phyloP scores from a whole-genome alignment of 1,140 invertebrate species.

The Scaptomyza montana region DNA sequence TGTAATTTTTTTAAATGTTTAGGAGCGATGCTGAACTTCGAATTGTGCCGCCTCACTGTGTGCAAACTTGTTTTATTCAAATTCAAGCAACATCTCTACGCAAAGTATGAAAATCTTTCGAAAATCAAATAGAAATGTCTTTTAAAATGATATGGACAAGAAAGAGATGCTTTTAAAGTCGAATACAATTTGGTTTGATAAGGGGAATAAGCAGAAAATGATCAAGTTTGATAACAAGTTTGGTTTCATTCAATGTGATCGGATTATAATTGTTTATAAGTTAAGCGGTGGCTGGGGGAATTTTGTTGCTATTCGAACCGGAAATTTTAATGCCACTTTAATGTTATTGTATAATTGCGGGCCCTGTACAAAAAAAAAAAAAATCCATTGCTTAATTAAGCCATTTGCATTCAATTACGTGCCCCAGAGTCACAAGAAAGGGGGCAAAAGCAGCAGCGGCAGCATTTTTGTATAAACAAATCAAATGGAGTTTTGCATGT shows the following conservation, averaged over 20 bases:
- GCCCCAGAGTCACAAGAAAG: conserved; percentile 13
- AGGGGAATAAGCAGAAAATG: too few relatives aligned
- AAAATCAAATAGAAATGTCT: not conserved
- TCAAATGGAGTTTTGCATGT: conserved; percentile 53
- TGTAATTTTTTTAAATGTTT: not conserved
- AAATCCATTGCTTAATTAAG: conserved; percentile 70
- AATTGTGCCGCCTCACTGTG: conserved; percentile 1
- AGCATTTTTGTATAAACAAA: too few relatives aligned
- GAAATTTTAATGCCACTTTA: conserved; percentile 64
- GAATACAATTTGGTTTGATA: too few relatives aligned
- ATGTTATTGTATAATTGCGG: conserved; percentile 67
- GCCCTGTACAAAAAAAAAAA: conserved; percentile 45
- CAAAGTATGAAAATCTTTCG: not conserved
- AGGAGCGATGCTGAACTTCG: conserved; percentile 34
- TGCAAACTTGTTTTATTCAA: conserved; percentile 15
- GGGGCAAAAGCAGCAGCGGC: too few relatives aligned
- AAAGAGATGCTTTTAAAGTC: too few relatives aligned
- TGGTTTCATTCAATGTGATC: conserved; percentile 9
- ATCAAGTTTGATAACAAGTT: conserved; percentile 1
- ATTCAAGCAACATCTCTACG: conserved; percentile 1
- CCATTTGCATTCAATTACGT: conserved; percentile 79
- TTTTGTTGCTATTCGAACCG: conserved; percentile 39
- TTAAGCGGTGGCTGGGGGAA: conserved; percentile 2
- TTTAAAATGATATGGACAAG: too few relatives aligned
- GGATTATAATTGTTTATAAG: conserved; percentile 46